These are phyloP conservation scores for Jordanella pulchra DNA, from an alignment of 2,797 vertebrate genomes.

Conservation along the genomic window DNA sequence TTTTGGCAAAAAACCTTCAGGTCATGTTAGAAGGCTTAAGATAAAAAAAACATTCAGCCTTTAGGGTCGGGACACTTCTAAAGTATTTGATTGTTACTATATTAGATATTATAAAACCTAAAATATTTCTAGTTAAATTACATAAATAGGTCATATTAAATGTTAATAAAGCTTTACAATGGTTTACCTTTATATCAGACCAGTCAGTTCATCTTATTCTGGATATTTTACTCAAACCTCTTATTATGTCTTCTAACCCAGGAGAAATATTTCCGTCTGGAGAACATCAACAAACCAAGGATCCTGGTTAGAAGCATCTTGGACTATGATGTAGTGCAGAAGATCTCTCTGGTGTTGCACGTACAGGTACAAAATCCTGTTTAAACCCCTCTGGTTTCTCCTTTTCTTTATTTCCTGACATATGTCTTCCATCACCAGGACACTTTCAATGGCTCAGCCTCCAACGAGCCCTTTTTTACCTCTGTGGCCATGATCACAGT, in stretches of 20 bases:
- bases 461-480: slow-evolving; percentile 72
- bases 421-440: slow-evolving; percentile 60
- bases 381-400: fast-evolving
- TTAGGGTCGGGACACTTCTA: too few relatives aligned
- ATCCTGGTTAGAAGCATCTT: slow-evolving; percentile 76
- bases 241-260: slow-evolving; percentile 31
- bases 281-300: slow-evolving; percentile 75
- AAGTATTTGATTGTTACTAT: not conserved
- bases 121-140: too few relatives aligned
- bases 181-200: not conserved
- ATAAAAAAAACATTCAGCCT: too few relatives aligned
- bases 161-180: not conserved
- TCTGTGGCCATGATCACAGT: slow-evolving; percentile 78
- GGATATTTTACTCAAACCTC: not conserved
- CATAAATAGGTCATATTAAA: not conserved
- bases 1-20: too few relatives aligned
- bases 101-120: not conserved
- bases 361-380: slow-evolving; percentile 68
- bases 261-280: slow-evolving; percentile 81
- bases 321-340: slow-evolving; percentile 79
- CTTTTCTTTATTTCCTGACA: slow-evolving; percentile 11
- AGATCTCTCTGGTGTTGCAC: slow-evolving; percentile 77
- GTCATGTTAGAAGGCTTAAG: too few relatives aligned
- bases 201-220: too few relatives aligned
- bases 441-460: slow-evolving; percentile 67